Evolutionary conservation across 2,113 vertebrate species (phyloP).

Genomic region (Pygoscelis antarcticus): DNA sequence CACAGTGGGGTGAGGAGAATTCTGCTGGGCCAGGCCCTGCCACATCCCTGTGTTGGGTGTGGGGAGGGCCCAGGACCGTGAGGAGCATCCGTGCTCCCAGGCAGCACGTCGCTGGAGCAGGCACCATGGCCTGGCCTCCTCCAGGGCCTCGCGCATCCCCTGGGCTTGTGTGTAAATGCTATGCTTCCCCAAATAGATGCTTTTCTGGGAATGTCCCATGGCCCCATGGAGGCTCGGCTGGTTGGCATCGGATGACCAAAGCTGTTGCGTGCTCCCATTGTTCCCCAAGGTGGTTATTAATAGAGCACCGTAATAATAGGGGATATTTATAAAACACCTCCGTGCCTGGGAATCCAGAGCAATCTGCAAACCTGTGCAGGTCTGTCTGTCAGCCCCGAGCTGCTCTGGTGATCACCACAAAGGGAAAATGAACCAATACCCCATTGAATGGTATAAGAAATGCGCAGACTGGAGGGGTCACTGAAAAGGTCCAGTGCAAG

Average conservation of each 20-base stretch:
- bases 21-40: fast-evolving
- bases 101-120: fast-evolving
- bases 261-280: conserved; percentile 46
- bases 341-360: background rate
- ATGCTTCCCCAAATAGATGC: conserved; percentile 60
- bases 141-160: background rate
- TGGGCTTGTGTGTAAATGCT: background rate
- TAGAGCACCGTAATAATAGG: conserved; percentile 39
- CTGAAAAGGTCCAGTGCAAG: background rate
- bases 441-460: background rate
- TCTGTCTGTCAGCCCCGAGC: background rate
- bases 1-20: background rate
- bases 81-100: background rate
- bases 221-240: background rate
- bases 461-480: fast-evolving
- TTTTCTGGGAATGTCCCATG: conserved; percentile 62
- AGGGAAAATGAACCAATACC: background rate
- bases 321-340: conserved; percentile 60
- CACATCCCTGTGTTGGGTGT: too few relatives aligned
- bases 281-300: conserved; percentile 60
- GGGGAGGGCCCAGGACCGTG: background rate
- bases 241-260: conserved; percentile 55
- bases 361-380: conserved; percentile 26
- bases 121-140: background rate
- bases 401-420: background rate